Evolutionary conservation across 2,113 vertebrate species (phyloP).

Genomic region (Phyllostomus hastatus): DNA sequence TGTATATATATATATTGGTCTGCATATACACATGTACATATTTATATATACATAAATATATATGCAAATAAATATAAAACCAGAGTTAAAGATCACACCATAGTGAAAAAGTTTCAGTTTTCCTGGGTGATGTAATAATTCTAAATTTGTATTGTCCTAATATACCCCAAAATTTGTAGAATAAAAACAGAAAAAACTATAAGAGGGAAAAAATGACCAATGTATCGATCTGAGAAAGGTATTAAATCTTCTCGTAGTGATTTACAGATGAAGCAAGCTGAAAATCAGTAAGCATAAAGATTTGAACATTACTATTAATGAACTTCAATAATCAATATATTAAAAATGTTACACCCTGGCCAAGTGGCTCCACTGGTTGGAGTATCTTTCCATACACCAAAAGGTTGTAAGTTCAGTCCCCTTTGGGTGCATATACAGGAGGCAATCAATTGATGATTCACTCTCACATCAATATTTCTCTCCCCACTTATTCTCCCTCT

Average conservation of each 20-base stretch:
- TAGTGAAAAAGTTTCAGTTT: background rate
- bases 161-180: background rate
- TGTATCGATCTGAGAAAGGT: background rate
- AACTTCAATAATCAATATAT: background rate
- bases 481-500: no score
- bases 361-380: no score
- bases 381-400: no score
- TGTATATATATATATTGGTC: background rate
- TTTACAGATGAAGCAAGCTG: background rate
- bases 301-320: background rate
- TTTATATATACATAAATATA: background rate
- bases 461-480: no score
- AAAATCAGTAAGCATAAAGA: background rate
- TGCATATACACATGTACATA: background rate
- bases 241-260: background rate
- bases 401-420: no score
- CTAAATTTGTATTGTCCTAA: background rate
- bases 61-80: background rate
- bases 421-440: no score
- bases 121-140: background rate
- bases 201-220: background rate
- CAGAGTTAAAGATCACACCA: background rate
- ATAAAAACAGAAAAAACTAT: background rate
- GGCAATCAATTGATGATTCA: no score
- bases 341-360: no score